These are phyloP conservation scores for Arenicola marina DNA, from an alignment of 2,888 invertebrate genomes.

Conservation along the genomic window DNA sequence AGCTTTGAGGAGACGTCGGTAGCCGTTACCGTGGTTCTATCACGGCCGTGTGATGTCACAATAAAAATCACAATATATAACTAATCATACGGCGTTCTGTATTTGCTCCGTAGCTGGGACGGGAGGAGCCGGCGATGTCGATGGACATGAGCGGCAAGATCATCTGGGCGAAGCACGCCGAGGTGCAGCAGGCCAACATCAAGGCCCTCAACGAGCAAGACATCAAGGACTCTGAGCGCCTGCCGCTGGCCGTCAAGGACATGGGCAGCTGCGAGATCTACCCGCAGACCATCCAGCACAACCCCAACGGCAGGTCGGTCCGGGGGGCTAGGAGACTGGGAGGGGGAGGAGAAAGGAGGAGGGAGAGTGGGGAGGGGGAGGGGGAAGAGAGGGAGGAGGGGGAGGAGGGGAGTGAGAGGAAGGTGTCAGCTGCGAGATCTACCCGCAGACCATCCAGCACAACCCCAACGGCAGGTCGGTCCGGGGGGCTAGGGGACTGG, in stretches of 20 bases:
- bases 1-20: too few species aligned
- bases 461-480: constrained; percentile 90
- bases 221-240: constrained; percentile 86
- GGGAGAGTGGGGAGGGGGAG: too few species aligned
- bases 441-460: constrained; percentile 97
- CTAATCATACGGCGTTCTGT: too few species aligned
- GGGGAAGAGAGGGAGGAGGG: too few species aligned
- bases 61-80: too few species aligned
- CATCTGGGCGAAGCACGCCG: constrained; percentile 98
- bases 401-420: too few species aligned
- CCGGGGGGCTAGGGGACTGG: too few species aligned
- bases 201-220: constrained; percentile 66
- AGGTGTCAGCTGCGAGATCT: constrained; percentile 97
- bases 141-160: constrained; percentile 99
- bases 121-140: constrained; percentile 98
- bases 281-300: constrained; percentile 97
- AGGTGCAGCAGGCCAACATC: constrained; percentile 94
- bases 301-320: constrained; percentile 86
- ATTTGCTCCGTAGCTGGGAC: constrained; percentile 70
- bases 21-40: too few species aligned
- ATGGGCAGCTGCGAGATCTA: constrained; percentile 99
- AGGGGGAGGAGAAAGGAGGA: too few species aligned
- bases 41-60: too few species aligned
- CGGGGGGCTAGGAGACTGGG: too few species aligned
- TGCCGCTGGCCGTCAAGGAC: constrained; percentile 94